phyloP scores from a whole-genome alignment of 2,888 invertebrate genomes.

The Dione juno region DNA sequence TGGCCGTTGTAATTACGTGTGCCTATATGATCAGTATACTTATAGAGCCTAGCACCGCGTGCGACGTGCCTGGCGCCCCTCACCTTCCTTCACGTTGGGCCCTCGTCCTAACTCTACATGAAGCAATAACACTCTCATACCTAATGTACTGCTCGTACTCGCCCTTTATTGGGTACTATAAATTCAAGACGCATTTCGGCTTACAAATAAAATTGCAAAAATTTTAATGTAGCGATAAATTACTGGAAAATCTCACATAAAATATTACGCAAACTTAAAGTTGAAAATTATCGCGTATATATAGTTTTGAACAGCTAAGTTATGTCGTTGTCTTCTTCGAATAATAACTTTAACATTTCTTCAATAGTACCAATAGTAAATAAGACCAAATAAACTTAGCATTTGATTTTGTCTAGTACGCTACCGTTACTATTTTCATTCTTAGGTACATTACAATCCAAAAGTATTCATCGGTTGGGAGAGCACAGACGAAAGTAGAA shows the following conservation, averaged over 20 bases:
- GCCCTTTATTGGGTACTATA: slow-evolving; percentile 54
- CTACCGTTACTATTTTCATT: slow-evolving; percentile 19
- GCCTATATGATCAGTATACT: slow-evolving; percentile 62
- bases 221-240: slow-evolving; percentile 34
- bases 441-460: slow-evolving; percentile 22
- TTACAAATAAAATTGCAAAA: slow-evolving; percentile 32
- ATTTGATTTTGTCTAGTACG: slow-evolving; percentile 18
- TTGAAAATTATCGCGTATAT: not conserved
- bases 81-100: slow-evolving; percentile 51
- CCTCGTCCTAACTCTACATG: slow-evolving; percentile 70
- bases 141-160: slow-evolving; percentile 58
- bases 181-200: slow-evolving; percentile 40
- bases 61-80: slow-evolving; percentile 55
- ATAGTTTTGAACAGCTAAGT: slow-evolving; percentile 1
- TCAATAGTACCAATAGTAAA: slow-evolving; percentile 8
- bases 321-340: not conserved
- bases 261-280: not conserved
- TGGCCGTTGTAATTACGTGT: slow-evolving; percentile 77
- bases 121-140: slow-evolving; percentile 73
- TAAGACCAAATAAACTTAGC: slow-evolving; percentile 12
- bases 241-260: slow-evolving; percentile 24
- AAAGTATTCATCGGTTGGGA: slow-evolving; percentile 24
- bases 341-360: not conserved
- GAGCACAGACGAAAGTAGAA: slow-evolving; percentile 27
- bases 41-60: slow-evolving; percentile 61